These are phyloP conservation scores for Oscheius sp. DNA, from an alignment of 2,888 invertebrate species.

Conservation along the genomic window DNA sequence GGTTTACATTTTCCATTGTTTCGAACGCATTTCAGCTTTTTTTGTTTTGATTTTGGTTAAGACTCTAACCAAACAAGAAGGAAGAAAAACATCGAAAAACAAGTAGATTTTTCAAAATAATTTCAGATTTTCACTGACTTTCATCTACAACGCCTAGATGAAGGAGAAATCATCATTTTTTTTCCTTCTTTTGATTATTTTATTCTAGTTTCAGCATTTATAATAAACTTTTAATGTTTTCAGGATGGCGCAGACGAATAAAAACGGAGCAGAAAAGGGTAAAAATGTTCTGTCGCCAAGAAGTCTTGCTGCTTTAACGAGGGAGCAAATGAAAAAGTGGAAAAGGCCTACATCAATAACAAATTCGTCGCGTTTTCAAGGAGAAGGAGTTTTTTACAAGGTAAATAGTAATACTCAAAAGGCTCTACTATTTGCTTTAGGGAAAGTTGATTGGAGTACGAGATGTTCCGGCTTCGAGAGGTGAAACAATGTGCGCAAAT, in stretches of 20 bases:
- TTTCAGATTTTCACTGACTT: too few relatives aligned
- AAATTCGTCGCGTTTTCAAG: slow-evolving; percentile 92
- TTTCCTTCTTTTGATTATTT: too few relatives aligned
- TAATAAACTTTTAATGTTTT: neutral
- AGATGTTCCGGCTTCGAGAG: slow-evolving; percentile 92
- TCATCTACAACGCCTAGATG: too few relatives aligned
- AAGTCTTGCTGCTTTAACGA: slow-evolving; percentile 51
- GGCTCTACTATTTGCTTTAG: slow-evolving; percentile 8
- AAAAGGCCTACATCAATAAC: slow-evolving; percentile 52
- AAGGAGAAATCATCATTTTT: too few relatives aligned
- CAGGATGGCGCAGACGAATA: slow-evolving; percentile 30
- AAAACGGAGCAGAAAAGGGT: slow-evolving; percentile 7
- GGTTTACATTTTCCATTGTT: too few relatives aligned
- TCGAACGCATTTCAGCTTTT: too few relatives aligned
- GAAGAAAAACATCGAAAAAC: too few relatives aligned
- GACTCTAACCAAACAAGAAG: too few relatives aligned
- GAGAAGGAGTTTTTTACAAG: slow-evolving; percentile 94
- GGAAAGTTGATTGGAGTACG: slow-evolving; percentile 96
- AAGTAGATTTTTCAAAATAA: too few relatives aligned
- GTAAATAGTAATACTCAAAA: slow-evolving; percentile 25
- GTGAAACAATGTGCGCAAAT: slow-evolving; percentile 97
- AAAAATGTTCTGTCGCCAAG: slow-evolving; percentile 37
- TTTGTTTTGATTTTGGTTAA: too few relatives aligned
- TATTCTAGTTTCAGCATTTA: neutral
- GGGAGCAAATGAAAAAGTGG: slow-evolving; percentile 48